Conservation (phyloP, 2,797 vertebrate genomes). For the Acrocephalus scirpaceus region DNA sequence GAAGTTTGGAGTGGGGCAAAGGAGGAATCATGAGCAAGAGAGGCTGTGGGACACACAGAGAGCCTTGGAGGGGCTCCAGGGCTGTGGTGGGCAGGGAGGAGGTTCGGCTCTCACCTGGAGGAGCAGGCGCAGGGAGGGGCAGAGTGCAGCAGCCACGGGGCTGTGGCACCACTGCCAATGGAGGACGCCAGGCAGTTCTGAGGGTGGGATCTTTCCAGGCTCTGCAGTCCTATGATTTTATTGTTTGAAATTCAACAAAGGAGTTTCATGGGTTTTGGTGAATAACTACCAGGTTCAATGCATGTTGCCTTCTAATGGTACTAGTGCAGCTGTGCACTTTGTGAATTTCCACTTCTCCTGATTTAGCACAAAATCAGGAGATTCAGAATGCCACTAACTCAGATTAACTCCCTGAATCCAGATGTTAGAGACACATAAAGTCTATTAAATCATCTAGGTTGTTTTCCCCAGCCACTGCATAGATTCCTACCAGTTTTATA, state of each 20-base stretch:
- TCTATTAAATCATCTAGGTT: background rate
- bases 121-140: background rate
- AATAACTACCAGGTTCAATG: background rate
- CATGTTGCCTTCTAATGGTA: background rate
- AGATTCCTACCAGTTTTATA: background rate
- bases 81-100: background rate
- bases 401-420: background rate
- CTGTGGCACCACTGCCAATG: background rate
- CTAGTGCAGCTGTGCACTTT: background rate
- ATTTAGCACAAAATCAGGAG: background rate
- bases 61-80: background rate
- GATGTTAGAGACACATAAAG: background rate
- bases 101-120: too few species aligned
- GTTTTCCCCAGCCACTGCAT: background rate
- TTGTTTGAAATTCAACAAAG: background rate
- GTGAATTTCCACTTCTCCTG: background rate
- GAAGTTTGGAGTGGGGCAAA: background rate
- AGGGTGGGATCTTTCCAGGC: background rate
- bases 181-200: accelerated
- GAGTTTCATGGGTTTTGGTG: background rate
- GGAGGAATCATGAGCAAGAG: background rate
- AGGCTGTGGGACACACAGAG: background rate
- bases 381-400: background rate
- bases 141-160: background rate
- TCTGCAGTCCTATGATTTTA: background rate